Evolutionary conservation across 1,140 invertebrate species (phyloP).

Genomic region (Drosophila prosaltans): DNA sequence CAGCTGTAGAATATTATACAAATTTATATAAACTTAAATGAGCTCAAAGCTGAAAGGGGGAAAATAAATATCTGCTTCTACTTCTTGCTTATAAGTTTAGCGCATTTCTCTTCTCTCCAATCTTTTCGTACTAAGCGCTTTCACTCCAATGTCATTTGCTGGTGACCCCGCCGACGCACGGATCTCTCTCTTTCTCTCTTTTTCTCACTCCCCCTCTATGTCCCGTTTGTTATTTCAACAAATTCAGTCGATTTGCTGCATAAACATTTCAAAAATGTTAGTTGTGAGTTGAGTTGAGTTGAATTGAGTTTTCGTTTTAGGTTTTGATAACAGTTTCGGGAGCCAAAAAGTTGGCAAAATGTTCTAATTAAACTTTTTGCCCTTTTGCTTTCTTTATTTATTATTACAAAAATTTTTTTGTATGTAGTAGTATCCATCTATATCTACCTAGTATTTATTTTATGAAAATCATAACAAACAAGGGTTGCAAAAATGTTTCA

Average conservation of each 20-base stretch:
- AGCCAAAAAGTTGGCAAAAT: constrained; percentile 46
- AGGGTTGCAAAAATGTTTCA: constrained; percentile 47
- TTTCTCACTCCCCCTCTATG: constrained; percentile 4
- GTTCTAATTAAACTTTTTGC: constrained; percentile 73
- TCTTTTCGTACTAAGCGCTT: neutral
- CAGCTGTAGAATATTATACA: constrained; percentile 66
- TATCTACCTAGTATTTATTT: constrained; percentile 61
- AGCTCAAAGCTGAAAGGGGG: constrained; percentile 39
- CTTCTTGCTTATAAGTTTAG: constrained; percentile 65
- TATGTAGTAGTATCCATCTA: constrained; percentile 25
- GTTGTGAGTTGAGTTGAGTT: constrained; percentile 7
- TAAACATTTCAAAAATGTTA: constrained; percentile 61
- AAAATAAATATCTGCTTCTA: neutral
- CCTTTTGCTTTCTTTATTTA: constrained; percentile 19
- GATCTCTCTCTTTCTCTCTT: neutral
- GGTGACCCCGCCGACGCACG: neutral
- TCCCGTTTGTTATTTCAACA: constrained; percentile 73
- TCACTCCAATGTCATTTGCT: constrained; percentile 38
- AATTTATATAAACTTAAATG: constrained; percentile 66
- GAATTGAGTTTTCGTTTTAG: constrained; percentile 29
- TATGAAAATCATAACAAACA: constrained; percentile 65
- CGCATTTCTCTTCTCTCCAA: constrained; percentile 44
- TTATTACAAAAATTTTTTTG: constrained; percentile 14
- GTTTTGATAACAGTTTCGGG: constrained; percentile 60
- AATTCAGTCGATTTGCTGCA: constrained; percentile 82